Evolutionary conservation across 2,888 invertebrate species (phyloP), one percentile per base, ranked within the genome.

Genomic region (Nemoura dubitans): DNA sequence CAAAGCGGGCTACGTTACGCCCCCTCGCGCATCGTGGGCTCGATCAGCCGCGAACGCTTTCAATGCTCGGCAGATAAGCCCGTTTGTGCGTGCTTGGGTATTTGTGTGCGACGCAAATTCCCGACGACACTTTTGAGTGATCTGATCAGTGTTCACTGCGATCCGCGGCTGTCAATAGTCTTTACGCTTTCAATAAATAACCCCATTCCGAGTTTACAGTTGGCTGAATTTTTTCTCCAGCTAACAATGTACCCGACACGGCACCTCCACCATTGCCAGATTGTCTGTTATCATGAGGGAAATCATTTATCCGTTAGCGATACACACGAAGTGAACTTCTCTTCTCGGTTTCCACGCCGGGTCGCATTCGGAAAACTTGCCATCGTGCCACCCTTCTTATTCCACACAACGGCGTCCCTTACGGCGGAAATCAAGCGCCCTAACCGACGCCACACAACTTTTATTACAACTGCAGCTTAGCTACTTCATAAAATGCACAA

Each of bases 401-500:
- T 59, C 16, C 59, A 59, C 59, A 59, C 14, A 14, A 10, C 59
- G 21, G 14, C 59, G 59, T 21, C 59, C 59, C 59, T 59, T 2
- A 21, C 59, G 21, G 16, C 59, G 59, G 59, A 59, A 59, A 59
- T 14, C 21, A 21, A 59, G 21, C 59, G 21, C 59, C 10, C 59
- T 21, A 59, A 10, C 59, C 59, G 16, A 21, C 59, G 6, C 59
- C 59, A 59, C 59, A 59, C 14, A 59, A 59, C 59, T 59, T 59
- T 59, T 59, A 59, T 21, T 59, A 21, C 59, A 59, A 59, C 59
- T 59, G 59, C 59, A 21, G 59, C 78, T 78, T 27, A 27, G n/a
- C 29, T 81, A 81, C 30, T 81, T 81, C 81, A 81, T 81, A 81
- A 59, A 81, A 81, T 81, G 81, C 30, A 81, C 81, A 81, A 81